Conservation (phyloP, 2,888 invertebrate genomes). For the Synanthedon vespiformis region DNA sequence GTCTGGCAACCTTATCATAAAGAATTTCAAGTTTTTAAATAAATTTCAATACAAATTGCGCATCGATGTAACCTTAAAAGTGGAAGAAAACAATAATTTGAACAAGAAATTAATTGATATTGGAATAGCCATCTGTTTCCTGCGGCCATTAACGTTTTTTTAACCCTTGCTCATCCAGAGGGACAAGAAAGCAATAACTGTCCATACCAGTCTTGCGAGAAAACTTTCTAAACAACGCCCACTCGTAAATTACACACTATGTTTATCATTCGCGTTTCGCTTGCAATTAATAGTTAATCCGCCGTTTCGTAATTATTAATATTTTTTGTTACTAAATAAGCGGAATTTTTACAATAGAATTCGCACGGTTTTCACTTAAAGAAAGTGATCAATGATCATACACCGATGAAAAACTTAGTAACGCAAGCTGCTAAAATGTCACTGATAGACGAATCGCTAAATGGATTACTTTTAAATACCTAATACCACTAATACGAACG, state of each 20-base stretch:
- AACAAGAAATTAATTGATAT: too few relatives aligned
- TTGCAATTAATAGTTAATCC: not conserved
- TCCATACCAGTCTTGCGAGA: not conserved
- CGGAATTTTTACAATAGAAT: conserved; percentile 3
- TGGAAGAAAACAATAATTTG: too few relatives aligned
- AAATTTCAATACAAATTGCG: too few relatives aligned
- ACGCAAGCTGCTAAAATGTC: not conserved
- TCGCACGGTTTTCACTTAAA: conserved; percentile 45
- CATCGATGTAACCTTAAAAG: too few relatives aligned
- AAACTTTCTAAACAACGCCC: not conserved
- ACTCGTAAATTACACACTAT: not conserved
- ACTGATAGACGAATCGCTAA: not conserved
- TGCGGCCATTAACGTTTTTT: too few relatives aligned
- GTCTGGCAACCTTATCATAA: too few relatives aligned
- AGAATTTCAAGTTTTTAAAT: too few relatives aligned
- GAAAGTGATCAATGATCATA: conserved; percentile 37
- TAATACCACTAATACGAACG: not conserved
- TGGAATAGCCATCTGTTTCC: too few relatives aligned
- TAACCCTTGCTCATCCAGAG: too few relatives aligned
- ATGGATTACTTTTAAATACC: not conserved
- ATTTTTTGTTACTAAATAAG: conserved; percentile 8
- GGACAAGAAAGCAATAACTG: too few relatives aligned
- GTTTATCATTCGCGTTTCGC: not conserved
- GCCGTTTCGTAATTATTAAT: not conserved
- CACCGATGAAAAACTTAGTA: not conserved